These are phyloP conservation scores for Campopleginae sp. DNA, from an alignment of 2,888 invertebrate genomes.

Conservation along the genomic window DNA sequence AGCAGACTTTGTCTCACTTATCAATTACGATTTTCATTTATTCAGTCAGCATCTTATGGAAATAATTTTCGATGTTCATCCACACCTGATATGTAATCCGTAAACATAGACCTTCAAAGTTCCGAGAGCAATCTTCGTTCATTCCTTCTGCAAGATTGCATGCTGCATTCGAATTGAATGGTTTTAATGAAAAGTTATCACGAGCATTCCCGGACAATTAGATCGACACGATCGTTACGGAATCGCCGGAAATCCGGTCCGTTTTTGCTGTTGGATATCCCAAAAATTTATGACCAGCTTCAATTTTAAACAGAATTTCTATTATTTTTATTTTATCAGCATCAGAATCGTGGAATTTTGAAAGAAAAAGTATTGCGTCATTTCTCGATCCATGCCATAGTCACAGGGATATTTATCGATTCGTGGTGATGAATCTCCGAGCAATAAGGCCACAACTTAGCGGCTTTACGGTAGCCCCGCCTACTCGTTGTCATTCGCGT, in stretches of 20 bases:
- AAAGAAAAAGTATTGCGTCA: neutral
- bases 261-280: neutral
- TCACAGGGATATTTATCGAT: neutral
- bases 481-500: neutral
- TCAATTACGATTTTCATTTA: slow-evolving; percentile 21
- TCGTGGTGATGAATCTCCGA: neutral
- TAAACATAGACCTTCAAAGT: neutral
- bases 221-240: neutral
- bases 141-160: neutral
- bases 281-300: neutral
- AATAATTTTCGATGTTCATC: slow-evolving; percentile 4
- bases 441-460: neutral
- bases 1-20: slow-evolving; percentile 16
- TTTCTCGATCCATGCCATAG: neutral
- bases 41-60: slow-evolving; percentile 34
- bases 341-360: neutral
- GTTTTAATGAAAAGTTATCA: neutral
- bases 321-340: neutral
- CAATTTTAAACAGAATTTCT: neutral
- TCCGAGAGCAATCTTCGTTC: neutral
- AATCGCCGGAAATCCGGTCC: neutral
- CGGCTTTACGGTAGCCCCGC: neutral
- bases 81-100: neutral
- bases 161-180: neutral
- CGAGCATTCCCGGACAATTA: neutral